Conservation (phyloP, 2,888 invertebrate genomes). For the Noctua pronuba region DNA sequence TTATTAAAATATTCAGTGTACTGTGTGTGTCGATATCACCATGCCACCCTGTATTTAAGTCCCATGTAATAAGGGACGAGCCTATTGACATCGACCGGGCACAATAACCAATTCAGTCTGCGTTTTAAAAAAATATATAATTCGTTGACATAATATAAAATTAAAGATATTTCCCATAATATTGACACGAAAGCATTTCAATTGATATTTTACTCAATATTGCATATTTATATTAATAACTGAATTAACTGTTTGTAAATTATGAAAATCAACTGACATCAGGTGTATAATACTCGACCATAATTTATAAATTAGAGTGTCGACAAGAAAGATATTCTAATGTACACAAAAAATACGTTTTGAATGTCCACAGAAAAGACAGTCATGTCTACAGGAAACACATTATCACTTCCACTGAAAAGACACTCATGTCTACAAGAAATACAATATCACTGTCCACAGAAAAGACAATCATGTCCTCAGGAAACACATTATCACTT, state of each 20-base stretch:
- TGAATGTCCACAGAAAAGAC: no score
- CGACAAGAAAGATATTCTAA: no score
- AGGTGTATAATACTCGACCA: not conserved
- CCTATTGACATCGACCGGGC: not conserved
- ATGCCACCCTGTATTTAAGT: no score
- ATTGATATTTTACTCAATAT: slow-evolving; percentile 21
- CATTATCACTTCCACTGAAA: no score
- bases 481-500: not conserved
- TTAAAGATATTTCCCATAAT: slow-evolving; percentile 46
- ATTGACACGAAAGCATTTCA: slow-evolving; percentile 51
- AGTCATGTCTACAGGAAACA: no score
- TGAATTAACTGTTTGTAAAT: not conserved
- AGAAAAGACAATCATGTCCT: not conserved
- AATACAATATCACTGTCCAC: no score
- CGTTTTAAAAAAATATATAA: not conserved
- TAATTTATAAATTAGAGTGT: no score
- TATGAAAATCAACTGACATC: slow-evolving; percentile 14
- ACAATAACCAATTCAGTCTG: not conserved
- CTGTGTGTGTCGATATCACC: no score
- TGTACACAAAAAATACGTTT: no score
- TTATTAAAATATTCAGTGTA: not conserved
- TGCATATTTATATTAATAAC: slow-evolving; percentile 23
- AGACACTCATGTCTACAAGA: no score
- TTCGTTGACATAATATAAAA: slow-evolving; percentile 21
- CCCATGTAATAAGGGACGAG: not conserved